These are phyloP conservation scores for Paguma larvata DNA, from an alignment of 2,797 vertebrate genomes.

Conservation along the genomic window DNA sequence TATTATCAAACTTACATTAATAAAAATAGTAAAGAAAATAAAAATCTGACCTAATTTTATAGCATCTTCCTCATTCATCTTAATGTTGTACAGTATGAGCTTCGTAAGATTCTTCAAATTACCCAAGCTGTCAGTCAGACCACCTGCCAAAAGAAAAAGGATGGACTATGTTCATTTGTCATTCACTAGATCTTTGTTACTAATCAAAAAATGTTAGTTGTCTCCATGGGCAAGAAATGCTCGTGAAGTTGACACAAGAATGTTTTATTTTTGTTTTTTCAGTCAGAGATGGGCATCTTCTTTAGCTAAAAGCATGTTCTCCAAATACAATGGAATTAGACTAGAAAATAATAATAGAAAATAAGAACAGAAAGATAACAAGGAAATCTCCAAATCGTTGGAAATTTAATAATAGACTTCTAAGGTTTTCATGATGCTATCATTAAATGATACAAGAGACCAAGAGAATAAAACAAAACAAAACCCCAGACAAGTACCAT, in stretches of 20 bases:
- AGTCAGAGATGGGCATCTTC: not conserved
- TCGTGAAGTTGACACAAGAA: not conserved
- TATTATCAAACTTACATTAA: conserved; percentile 49
- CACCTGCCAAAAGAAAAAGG: conserved; percentile 57
- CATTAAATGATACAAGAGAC: not conserved
- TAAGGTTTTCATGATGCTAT: not conserved
- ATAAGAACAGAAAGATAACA: not conserved
- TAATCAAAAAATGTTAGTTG: not conserved
- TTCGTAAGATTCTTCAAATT: conserved; percentile 78
- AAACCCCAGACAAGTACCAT: not conserved
- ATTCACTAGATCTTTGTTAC: not conserved
- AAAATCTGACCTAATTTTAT: conserved; percentile 76
- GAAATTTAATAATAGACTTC: not conserved
- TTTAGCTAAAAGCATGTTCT: not conserved
- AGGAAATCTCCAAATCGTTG: not conserved
- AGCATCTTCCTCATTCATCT: conserved; percentile 78
- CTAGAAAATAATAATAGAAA: not conserved
- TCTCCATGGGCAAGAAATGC: not conserved
- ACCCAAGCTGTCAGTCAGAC: conserved; percentile 71
- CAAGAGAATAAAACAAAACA: not conserved
- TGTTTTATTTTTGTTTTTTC: not conserved
- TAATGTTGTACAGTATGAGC: conserved; percentile 74
- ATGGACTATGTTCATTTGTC: not conserved
- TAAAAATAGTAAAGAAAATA: conserved; percentile 39
- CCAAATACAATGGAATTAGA: not conserved